These are phyloP conservation scores for Myopa tessellatipennis DNA, from an alignment of 2,888 invertebrate species.

Conservation along the genomic window DNA sequence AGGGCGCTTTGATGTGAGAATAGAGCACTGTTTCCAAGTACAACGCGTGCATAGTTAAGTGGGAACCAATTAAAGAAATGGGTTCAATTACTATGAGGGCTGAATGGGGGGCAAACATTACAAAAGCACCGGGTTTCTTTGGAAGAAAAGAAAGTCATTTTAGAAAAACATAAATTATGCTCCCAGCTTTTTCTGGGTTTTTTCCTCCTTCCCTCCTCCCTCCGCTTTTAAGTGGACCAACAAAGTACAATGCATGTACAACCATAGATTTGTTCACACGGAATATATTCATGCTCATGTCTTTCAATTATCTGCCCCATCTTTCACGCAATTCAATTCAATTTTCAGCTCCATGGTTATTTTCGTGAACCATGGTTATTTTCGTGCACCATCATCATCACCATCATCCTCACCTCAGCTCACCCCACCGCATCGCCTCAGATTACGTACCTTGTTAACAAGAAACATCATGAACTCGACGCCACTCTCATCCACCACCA, in stretches of 20 bases:
- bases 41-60: background rate
- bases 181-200: background rate
- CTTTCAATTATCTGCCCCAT: constrained; percentile 54
- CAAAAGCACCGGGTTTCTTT: background rate
- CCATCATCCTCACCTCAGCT: constrained; percentile 2
- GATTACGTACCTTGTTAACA: constrained; percentile 29
- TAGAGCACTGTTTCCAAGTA: background rate
- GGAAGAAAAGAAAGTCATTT: background rate
- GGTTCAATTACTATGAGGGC: background rate
- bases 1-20: constrained; percentile 23
- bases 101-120: background rate
- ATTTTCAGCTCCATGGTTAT: constrained; percentile 33
- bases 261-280: background rate
- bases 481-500: background rate
- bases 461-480: constrained; percentile 24
- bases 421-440: constrained; percentile 21
- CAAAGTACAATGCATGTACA: no score
- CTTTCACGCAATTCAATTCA: constrained; percentile 57
- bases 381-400: background rate
- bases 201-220: background rate
- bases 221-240: no score
- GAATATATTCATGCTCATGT: constrained; percentile 54
- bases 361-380: background rate
- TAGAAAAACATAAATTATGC: background rate
- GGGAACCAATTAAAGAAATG: constrained; percentile 21